These are phyloP conservation scores for Carlito syrichta DNA, from an alignment of 2,113 vertebrate species.

Conservation along the genomic window DNA sequence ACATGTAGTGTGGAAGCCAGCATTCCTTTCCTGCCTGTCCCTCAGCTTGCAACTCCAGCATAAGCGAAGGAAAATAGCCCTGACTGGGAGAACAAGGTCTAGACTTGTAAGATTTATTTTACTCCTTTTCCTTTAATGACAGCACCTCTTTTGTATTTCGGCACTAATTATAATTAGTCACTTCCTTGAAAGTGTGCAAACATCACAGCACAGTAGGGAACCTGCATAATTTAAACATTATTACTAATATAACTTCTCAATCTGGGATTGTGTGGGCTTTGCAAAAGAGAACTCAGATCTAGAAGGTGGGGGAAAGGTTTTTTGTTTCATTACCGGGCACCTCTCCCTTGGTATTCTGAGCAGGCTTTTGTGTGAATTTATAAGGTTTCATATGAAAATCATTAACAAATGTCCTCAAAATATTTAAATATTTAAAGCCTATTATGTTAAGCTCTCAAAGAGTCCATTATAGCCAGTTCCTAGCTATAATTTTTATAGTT, in stretches of 20 bases:
- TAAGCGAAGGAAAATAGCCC: background rate
- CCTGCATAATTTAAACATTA: slow-evolving; percentile 72
- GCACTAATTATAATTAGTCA: slow-evolving; percentile 69
- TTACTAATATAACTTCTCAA: slow-evolving; percentile 64
- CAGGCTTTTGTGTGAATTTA: background rate
- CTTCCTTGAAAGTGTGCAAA: slow-evolving; percentile 77
- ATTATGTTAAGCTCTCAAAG: slow-evolving; percentile 20
- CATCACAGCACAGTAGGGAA: slow-evolving; percentile 62
- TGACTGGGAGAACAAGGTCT: background rate
- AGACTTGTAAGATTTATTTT: background rate
- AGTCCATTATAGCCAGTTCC: background rate
- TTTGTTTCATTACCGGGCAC: background rate
- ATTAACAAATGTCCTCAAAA: slow-evolving; percentile 11
- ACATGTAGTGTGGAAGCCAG: background rate
- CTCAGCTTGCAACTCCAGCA: background rate
- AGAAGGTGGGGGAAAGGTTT: background rate
- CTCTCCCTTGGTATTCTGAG: background rate
- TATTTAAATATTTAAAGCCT: slow-evolving; percentile 37
- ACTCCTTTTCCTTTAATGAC: slow-evolving; percentile 27
- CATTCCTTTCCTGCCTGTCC: background rate
- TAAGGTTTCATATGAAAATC: slow-evolving; percentile 17
- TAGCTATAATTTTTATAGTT: slow-evolving; percentile 27
- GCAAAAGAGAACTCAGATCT: slow-evolving; percentile 22
- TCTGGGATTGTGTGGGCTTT: slow-evolving; percentile 50
- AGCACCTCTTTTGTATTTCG: slow-evolving; percentile 65